phyloP scores from a whole-genome alignment of 2,113 vertebrate genomes.

The Polypterus senegalus region DNA sequence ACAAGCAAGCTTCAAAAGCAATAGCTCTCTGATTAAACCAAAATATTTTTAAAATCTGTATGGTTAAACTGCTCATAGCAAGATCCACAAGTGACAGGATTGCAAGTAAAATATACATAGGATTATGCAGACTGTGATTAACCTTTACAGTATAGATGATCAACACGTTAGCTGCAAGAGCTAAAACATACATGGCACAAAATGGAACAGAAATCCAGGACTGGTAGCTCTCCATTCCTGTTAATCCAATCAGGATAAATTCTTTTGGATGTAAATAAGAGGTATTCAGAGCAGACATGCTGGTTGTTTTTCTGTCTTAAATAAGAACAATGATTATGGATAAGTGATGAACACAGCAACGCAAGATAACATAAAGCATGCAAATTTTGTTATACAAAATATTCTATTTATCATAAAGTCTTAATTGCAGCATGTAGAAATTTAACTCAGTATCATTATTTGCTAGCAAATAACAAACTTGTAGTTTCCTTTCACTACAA shows the following conservation, averaged over 20 bases:
- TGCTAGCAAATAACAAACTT: too few relatives aligned
- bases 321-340: too few relatives aligned
- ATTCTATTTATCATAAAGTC: too few relatives aligned
- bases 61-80: background rate
- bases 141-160: background rate
- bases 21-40: slow-evolving; percentile 34
- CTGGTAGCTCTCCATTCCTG: background rate
- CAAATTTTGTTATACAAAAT: too few relatives aligned
- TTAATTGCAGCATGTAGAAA: too few relatives aligned
- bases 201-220: background rate
- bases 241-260: background rate
- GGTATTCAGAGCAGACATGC: too few relatives aligned
- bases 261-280: too few relatives aligned
- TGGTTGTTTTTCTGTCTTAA: too few relatives aligned
- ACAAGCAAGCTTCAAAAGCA: slow-evolving; percentile 32
- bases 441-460: too few relatives aligned
- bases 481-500: too few relatives aligned
- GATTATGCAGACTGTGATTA: background rate
- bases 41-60: slow-evolving; percentile 8
- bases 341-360: too few relatives aligned
- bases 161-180: background rate
- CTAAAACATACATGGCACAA: background rate
- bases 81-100: background rate
- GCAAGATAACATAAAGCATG: too few relatives aligned
- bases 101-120: background rate